Percentiles rank a stretch among this genome's conserved stretches.
These are phyloP conservation scores for Apodemia hepburni DNA, from an alignment of 2,888 invertebrate species.

Conservation along the genomic window DNA sequence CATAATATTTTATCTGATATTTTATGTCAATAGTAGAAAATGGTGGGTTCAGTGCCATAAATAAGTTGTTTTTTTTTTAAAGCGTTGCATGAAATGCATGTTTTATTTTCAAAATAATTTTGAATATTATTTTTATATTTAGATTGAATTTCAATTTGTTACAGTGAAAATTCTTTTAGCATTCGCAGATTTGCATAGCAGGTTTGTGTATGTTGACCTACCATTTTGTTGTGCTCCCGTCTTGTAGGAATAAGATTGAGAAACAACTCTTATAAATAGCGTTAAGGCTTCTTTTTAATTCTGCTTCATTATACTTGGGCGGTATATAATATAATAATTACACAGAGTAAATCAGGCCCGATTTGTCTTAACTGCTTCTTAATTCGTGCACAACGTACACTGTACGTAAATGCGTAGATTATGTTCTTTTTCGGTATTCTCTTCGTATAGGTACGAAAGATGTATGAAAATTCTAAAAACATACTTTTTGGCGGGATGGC, in stretches of 20 bases:
- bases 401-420: not conserved
- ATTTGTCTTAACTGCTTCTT: not conserved
- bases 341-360: not conserved
- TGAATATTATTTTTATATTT: conserved; percentile 8
- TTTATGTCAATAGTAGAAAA: not conserved
- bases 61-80: conserved; percentile 69
- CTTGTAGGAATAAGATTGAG: conserved; percentile 3
- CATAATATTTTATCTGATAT: not conserved
- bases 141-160: conserved; percentile 9
- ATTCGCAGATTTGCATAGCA: conserved; percentile 12
- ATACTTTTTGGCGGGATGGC: not conserved
- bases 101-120: conserved; percentile 38
- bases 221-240: conserved; percentile 4
- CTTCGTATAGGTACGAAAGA: not conserved
- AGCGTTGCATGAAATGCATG: conserved; percentile 76
- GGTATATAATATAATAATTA: too few relatives aligned
- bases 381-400: too few relatives aligned
- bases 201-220: not conserved
- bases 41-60: conserved; percentile 66
- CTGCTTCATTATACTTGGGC: too few relatives aligned
- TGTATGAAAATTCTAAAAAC: not conserved
- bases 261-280: not conserved
- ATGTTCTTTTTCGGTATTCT: not conserved
- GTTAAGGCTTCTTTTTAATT: not conserved
- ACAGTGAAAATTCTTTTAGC: conserved; percentile 7